phyloP scores from a whole-genome alignment of 1,140 invertebrate genomes.

The Littorina saxatilis region DNA sequence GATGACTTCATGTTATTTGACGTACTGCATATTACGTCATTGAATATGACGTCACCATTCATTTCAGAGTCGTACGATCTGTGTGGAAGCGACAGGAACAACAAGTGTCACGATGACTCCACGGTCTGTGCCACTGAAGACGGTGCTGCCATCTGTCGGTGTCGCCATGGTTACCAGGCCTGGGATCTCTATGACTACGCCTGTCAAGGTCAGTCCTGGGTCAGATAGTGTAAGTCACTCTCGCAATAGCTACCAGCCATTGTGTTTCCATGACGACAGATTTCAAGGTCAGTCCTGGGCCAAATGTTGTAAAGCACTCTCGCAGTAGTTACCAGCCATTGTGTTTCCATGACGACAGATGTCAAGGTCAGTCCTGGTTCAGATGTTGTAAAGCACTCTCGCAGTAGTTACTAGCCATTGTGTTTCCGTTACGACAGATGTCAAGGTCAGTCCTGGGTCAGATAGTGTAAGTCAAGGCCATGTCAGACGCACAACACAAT shows the following conservation, averaged over 20 bases:
- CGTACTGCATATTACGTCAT: no score
- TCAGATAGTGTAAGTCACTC: background rate
- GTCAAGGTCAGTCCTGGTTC: background rate
- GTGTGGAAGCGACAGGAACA: constrained; percentile 30
- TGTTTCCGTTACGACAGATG: no score
- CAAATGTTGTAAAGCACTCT: background rate
- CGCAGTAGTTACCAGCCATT: no score
- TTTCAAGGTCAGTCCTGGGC: background rate
- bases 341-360: background rate
- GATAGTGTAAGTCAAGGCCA: no score
- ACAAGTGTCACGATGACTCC: constrained; percentile 5
- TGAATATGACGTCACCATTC: no score
- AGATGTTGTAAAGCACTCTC: background rate
- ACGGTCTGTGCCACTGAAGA: constrained; percentile 12
- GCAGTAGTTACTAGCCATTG: no score
- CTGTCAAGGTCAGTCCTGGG: constrained; percentile 17
- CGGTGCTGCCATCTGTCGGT: background rate
- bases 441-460: no score
- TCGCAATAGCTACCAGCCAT: background rate
- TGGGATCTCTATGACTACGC: constrained; percentile 20
- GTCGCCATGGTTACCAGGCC: background rate
- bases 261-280: background rate
- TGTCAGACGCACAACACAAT: no score
- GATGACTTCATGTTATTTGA: background rate
- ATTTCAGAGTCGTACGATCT: constrained; percentile 18